A percentile compares a stretch with the other conserved stretches of the same genome.
Evolutionary conservation across 2,113 vertebrate species (phyloP).

Genomic region (Anoplopoma fimbria): DNA sequence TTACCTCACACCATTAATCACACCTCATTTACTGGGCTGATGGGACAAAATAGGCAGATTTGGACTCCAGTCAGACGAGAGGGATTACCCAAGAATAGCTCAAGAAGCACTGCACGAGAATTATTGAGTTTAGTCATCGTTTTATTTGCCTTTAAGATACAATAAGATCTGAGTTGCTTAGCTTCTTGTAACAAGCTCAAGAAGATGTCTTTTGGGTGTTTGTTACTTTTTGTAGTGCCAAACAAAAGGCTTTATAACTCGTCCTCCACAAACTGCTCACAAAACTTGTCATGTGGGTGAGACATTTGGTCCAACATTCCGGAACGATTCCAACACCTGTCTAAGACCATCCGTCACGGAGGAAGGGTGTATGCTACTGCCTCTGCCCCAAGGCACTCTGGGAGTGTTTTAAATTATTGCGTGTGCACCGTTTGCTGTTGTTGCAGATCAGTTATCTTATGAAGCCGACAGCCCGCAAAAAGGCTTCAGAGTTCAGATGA

Average conservation of each 20-base stretch:
- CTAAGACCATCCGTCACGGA: slow-evolving; percentile 46
- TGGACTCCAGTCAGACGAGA: slow-evolving; percentile 4
- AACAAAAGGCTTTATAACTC: slow-evolving; percentile 37
- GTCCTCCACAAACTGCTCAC: slow-evolving; percentile 35
- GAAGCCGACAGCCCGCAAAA: slow-evolving; percentile 18
- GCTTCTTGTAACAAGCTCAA: slow-evolving; percentile 3
- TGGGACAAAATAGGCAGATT: slow-evolving; percentile 18
- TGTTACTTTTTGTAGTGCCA: neutral
- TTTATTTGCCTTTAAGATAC: neutral
- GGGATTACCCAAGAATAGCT: slow-evolving; percentile 1
- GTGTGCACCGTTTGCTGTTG: slow-evolving; percentile 21
- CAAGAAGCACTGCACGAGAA: neutral
- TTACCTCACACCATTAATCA: slow-evolving; percentile 54
- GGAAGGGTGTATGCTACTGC: slow-evolving; percentile 2
- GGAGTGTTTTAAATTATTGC: slow-evolving; percentile 26
- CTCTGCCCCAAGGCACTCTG: neutral
- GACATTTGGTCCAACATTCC: slow-evolving; percentile 54
- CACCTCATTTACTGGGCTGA: slow-evolving; percentile 36
- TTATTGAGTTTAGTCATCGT: neutral
- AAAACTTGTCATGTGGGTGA: slow-evolving; percentile 21
- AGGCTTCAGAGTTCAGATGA: slow-evolving; percentile 21
- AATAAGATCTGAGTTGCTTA: neutral
- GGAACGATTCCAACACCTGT: slow-evolving; percentile 46
- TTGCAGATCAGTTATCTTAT: slow-evolving; percentile 52
- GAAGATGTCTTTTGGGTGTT: neutral